Evolutionary conservation across 2,888 invertebrate genomes (phyloP).

Genomic region (Clepsis dumicolana): DNA sequence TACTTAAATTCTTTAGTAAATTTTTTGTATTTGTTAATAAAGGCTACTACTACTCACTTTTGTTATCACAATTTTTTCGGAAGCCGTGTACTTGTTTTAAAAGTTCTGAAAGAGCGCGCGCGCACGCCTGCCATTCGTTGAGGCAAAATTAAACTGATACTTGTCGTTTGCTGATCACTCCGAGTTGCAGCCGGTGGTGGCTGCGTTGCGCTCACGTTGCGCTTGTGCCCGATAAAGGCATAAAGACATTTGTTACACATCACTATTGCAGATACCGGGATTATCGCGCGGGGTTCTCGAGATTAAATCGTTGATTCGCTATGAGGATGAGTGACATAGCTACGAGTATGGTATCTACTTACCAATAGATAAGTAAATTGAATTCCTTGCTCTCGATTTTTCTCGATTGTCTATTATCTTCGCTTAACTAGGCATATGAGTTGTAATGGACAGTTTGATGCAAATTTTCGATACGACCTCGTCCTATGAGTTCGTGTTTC

Average conservation of each 20-base stretch:
- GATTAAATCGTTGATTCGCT: no score
- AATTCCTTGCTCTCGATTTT: no score
- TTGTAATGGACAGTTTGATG: no score
- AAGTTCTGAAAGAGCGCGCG: conserved; percentile 33
- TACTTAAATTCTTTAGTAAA: neutral
- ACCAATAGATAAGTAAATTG: no score
- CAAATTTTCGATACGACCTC: no score
- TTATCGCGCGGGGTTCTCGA: no score
- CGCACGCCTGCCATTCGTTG: conserved; percentile 5
- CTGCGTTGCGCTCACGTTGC: neutral
- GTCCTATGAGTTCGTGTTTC: no score
- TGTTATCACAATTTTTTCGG: neutral
- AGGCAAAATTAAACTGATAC: neutral
- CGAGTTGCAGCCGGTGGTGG: neutral
- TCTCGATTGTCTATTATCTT: no score
- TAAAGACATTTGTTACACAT: neutral
- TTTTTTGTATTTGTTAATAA: neutral
- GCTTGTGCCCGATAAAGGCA: neutral
- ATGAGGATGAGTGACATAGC: no score
- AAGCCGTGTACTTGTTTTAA: conserved; percentile 8
- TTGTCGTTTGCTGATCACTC: neutral
- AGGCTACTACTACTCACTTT: conserved; percentile 7
- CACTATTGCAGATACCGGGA: neutral
- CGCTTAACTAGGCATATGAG: no score
- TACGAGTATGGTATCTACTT: no score